Evolutionary conservation across 2,888 invertebrate species (phyloP).

Genomic region (Troglohyphantes excavatus): DNA sequence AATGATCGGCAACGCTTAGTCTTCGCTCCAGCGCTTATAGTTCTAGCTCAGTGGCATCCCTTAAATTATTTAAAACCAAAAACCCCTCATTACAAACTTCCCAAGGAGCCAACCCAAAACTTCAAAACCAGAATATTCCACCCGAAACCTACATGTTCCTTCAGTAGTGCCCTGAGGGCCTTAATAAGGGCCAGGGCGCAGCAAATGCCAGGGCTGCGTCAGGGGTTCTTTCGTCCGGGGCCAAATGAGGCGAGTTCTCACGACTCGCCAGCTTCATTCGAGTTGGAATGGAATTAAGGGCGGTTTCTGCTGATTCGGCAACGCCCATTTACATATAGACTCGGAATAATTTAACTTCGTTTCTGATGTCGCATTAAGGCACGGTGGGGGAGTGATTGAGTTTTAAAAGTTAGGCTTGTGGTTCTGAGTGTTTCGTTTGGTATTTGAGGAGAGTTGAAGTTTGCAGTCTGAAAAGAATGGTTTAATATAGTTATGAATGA

Average conservation of each 20-base stretch:
- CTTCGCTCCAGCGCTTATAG: too few species aligned
- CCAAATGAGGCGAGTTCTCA: conserved; percentile 28
- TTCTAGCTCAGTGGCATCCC: too few species aligned
- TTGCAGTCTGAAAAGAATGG: too few species aligned
- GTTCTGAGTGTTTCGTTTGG: background rate
- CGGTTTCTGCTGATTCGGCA: conserved; percentile 38
- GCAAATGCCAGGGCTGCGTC: conserved; percentile 38
- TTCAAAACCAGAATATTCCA: background rate
- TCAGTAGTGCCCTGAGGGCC: too few species aligned
- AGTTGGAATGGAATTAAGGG: conserved; percentile 21
- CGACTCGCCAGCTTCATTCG: conserved; percentile 48
- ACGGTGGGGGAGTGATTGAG: background rate
- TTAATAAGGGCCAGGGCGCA: too few species aligned
- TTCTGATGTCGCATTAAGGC: background rate
- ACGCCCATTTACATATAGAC: conserved; percentile 46
- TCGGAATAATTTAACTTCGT: conserved; percentile 25
- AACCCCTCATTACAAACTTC: background rate
- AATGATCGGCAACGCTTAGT: too few species aligned
- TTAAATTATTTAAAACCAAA: background rate
- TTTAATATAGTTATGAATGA: too few species aligned
- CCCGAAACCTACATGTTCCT: too few species aligned
- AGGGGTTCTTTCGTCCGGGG: conserved; percentile 24
- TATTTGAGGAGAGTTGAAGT: too few species aligned
- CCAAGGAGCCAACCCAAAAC: too few species aligned
- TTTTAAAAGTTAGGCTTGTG: background rate